Conservation (phyloP, 2,113 vertebrate genomes). For the Crypturellus undulatus region DNA sequence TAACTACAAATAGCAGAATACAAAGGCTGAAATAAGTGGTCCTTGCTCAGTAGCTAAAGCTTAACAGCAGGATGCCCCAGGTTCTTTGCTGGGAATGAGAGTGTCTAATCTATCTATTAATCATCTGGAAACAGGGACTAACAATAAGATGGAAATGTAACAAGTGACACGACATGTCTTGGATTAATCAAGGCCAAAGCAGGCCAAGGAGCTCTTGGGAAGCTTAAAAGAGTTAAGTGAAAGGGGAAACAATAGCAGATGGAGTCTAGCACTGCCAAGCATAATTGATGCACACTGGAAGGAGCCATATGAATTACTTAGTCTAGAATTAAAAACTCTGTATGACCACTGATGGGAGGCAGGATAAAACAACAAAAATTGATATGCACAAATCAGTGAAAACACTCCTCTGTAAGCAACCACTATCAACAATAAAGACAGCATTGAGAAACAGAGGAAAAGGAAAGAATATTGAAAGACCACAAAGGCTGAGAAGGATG, state of each 20-base stretch:
- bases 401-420: background rate
- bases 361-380: background rate
- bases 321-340: background rate
- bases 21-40: background rate
- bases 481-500: background rate
- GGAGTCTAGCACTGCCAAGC: background rate
- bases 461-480: background rate
- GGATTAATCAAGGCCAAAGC: conserved; percentile 13
- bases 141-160: background rate
- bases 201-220: background rate
- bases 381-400: background rate
- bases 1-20: background rate
- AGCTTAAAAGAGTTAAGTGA: background rate
- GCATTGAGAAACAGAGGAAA: background rate
- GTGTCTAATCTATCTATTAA: conserved; percentile 28
- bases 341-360: background rate
- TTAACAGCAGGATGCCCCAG: background rate
- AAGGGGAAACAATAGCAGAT: conserved; percentile 14
- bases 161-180: background rate
- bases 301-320: background rate
- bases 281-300: background rate
- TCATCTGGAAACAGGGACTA: background rate
- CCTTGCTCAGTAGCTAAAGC: background rate
- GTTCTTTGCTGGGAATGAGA: background rate
- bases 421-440: background rate